Percentiles rank a stretch among this genome's conserved stretches.
These are phyloP conservation scores for Montipora capricornis DNA, from an alignment of 64 coral and sea anemone genomes.

Conservation along the genomic window DNA sequence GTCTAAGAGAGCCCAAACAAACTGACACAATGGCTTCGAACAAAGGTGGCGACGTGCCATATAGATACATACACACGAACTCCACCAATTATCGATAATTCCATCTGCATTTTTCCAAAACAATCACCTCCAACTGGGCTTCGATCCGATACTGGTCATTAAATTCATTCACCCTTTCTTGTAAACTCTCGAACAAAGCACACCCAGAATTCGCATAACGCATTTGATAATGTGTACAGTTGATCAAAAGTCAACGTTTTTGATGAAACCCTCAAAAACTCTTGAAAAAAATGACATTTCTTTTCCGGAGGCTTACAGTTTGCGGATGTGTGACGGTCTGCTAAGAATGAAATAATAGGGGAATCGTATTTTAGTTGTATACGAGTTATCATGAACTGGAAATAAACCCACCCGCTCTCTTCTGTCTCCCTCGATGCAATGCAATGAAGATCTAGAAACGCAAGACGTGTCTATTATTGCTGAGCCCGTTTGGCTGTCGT, in stretches of 20 bases:
- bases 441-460: too few relatives aligned
- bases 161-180: neutral
- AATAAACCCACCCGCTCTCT: too few relatives aligned
- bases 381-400: too few relatives aligned
- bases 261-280: neutral
- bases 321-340: neutral
- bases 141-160: neutral
- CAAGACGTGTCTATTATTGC: too few relatives aligned
- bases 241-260: neutral
- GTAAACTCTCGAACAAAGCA: neutral
- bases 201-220: neutral
- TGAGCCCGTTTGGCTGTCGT: too few relatives aligned
- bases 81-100: neutral
- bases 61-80: neutral
- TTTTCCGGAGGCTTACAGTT: neutral
- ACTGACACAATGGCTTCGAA: conserved; percentile 14
- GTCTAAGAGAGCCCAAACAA: neutral
- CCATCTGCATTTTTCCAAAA: neutral
- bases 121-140: neutral
- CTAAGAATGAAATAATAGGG: neutral
- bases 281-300: neutral
- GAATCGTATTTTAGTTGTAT: too few relatives aligned
- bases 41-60: conserved; percentile 47
- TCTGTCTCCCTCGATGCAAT: too few relatives aligned
- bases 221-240: neutral